Evolutionary conservation across 2,888 invertebrate genomes (phyloP).

Genomic region (Siphonodentalium dalli): DNA sequence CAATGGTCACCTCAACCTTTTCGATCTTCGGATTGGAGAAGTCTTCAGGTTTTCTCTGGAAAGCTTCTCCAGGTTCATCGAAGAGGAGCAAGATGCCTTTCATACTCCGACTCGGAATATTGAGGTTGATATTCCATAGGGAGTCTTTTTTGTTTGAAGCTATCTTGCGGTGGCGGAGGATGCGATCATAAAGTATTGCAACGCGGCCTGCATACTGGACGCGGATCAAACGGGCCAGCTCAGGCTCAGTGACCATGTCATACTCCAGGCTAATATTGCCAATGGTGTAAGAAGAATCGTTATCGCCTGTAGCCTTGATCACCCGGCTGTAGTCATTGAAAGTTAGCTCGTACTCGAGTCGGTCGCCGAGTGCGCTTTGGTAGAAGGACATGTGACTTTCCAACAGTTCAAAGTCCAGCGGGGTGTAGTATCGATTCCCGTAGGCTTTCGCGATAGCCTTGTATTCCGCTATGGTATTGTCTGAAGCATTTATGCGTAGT

Average conservation of each 20-base stretch:
- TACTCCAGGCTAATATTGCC: constrained; percentile 30
- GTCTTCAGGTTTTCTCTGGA: constrained; percentile 2
- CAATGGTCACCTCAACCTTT: constrained; percentile 30
- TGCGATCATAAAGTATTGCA: constrained; percentile 27
- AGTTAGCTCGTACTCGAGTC: no score
- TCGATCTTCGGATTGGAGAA: constrained; percentile 29
- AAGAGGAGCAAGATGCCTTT: constrained; percentile 32
- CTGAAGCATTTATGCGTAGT: no score
- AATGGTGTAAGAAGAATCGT: constrained; percentile 21
- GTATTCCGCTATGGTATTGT: no score
- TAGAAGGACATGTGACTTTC: no score
- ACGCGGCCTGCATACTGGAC: constrained; percentile 13
- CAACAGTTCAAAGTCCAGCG: no score
- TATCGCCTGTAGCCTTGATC: constrained; percentile 21
- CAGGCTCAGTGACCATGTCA: constrained; percentile 25
- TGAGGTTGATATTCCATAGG: constrained; percentile 31
- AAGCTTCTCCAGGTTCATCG: constrained; percentile 18
- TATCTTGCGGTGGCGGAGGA: constrained; percentile 28
- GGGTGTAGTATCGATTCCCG: no score
- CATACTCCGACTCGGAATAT: constrained; percentile 29
- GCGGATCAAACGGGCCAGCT: constrained; percentile 26
- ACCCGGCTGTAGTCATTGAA: no score
- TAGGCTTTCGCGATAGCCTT: no score
- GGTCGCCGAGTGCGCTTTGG: no score
- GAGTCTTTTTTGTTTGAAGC: constrained; percentile 27